Base-by-base conservation (phyloP, 2,113 vertebrate species). In the Microtus oregoni region DNA sequence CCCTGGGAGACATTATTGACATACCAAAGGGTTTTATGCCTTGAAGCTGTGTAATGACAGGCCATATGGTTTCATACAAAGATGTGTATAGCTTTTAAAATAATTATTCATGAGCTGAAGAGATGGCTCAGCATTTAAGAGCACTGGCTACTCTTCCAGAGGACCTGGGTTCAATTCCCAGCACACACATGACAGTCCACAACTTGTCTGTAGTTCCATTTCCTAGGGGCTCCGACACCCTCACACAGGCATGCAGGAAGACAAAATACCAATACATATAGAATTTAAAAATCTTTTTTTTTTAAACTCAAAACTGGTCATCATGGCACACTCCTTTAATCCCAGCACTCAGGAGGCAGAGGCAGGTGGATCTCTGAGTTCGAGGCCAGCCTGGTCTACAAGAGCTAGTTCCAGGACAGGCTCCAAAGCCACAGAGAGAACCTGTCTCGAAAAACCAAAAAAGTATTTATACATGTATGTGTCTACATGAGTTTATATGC, bases 51-150 rank as follows among this genome's bases (percentile, higher is more conserved):
- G 0, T 47, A 50, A 19, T 20, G 14, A 81, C 32, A n/a, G 30
- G 35, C 55, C 50, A 5, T 4, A 0, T 1, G 32, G 32, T 22
- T 52, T 41, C 8, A 0, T 1, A 38, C 70, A n/a, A 63, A 68
- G 70, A 79, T 4, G 3, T 1, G 3, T 38, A 24, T n/a, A 82
- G 52, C 52, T 82, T 82, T 58, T 81, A 50, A 55, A 55, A 20
- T 50, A 7, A 26, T 78, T 81, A 19, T 72, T 20, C 17, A 72
- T 72, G 5, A 1, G 55, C 55, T 58, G 55, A 17, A 58, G 17
- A 58, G 55, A 58, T 58, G 55, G 55, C 55, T 58, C 17, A 58
- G 55, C 55, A 5, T 58, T 58, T 58, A 58, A 58, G 55, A 58
- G 55, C 55, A 58, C 55, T 58, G 55, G 17, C 55, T 58, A 58